phyloP scores from a whole-genome alignment of 2,888 invertebrate genomes.

The Phengaris arion region DNA sequence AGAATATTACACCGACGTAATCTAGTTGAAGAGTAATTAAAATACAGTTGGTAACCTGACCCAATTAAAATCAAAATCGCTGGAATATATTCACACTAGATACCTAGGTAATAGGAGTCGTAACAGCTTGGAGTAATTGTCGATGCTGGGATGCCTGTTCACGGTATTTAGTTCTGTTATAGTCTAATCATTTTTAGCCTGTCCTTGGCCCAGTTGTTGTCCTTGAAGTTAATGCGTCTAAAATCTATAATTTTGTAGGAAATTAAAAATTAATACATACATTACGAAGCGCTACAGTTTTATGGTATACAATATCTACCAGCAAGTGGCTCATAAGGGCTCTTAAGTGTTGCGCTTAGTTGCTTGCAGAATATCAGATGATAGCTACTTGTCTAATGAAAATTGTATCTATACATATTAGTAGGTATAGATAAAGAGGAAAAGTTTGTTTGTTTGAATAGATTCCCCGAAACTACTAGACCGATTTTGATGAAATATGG shows the following conservation, averaged over 20 bases:
- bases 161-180: slow-evolving; percentile 13
- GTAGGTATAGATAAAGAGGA: too few species aligned
- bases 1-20: neutral
- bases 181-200: neutral
- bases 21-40: slow-evolving; percentile 16
- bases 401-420: too few species aligned
- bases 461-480: too few species aligned
- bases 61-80: slow-evolving; percentile 10
- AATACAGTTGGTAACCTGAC: slow-evolving; percentile 18
- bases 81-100: slow-evolving; percentile 22
- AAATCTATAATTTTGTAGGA: neutral
- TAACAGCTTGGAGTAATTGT: slow-evolving; percentile 4
- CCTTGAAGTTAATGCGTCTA: neutral
- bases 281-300: too few species aligned
- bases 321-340: too few species aligned
- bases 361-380: too few species aligned
- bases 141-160: neutral
- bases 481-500: too few species aligned
- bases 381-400: too few species aligned
- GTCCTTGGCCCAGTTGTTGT: slow-evolving; percentile 10
- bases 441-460: too few species aligned
- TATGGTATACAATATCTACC: too few species aligned
- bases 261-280: too few species aligned
- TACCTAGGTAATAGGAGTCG: slow-evolving; percentile 7
- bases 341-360: too few species aligned